Base-by-base conservation (phyloP, 2,888 invertebrate genomes). In the Andrena bicolor region DNA sequence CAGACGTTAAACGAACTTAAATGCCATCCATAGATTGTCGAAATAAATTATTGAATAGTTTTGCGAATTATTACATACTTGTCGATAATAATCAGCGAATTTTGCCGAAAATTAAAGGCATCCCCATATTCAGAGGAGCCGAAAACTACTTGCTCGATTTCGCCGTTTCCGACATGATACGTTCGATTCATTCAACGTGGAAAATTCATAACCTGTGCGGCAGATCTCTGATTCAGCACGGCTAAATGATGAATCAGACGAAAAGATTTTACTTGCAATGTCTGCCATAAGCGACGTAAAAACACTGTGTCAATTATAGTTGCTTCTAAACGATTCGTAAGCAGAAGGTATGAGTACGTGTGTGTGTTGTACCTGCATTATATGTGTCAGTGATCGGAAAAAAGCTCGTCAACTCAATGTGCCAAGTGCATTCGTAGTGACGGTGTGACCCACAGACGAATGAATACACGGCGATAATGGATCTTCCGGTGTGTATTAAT, bases 401-500 rank as follows among this genome's bases (percentile, higher is more conserved):
- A 76, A 63, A 68, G 32, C 32, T 35, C 20, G 23, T 23, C 10
- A 13, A 48, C 4, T 48, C 30, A n/a, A 80, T 8, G 10, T 20
- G 53, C 20, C 10, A 53, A 56, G 41, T 7, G 10, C 23, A 56
- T 56, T 23, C 28, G 26, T 26, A 56, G 48, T 53, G 49, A 49
- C 32, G 20, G 23, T 28, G 10, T 56, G 56, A 76, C 56, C 48
- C 23, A 63, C 63, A 30, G 30, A 58, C 28, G 28, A 66, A 56
- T 28, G 26, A 20, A 53, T 35, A 71, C 16, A 41, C n/a, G 41
- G 73, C 30, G n/a, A 80, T 65, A 53, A 81, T 73, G 16, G 28
- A 28, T 76, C 30, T 69, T 10, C 7, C 61, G 49, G 32, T 70
- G 48, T 49, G 51, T 48, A 53, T 70, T 28, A 28, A 30, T 32